Base-by-base conservation (phyloP, 2,888 invertebrate genomes). In the Andricus curvator region DNA sequence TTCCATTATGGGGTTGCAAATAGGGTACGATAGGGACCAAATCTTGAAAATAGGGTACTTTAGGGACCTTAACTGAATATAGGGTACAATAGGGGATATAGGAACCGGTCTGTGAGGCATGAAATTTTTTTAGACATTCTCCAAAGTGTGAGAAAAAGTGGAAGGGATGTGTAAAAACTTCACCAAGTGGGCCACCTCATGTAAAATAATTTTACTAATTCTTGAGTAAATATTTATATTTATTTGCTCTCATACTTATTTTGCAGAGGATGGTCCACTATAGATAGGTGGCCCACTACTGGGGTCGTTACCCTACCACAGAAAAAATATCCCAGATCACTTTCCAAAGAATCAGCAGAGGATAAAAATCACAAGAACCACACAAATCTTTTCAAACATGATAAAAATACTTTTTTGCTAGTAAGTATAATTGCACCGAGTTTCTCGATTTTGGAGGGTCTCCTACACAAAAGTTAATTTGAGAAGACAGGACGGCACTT, bases 401-500 rank as follows among this genome's bases (percentile, higher is more conserved):
- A n/a, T 48, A 1, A 13, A 1, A 48, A 4, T 48, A 48, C 17
- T 48, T 17, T 48, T 17, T 48, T 17, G 0, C 48, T 17, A 48
- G 17, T 48, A 48, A 5, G 15, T 44, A 15, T 37, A 51, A 51
- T 56, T 62, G 62, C 62, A 25, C 62, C 62, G 25, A 62, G 25
- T 22, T 9, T 56, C 56, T 56, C n/a, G 11, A 56, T 56, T n/a
- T 17, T n/a, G n/a, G n/a, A n/a, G 8, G n/a, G 60, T 62, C 25
- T 25, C 62, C 15, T 62, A 25, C 62, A 62, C 62, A 62, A 25
- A 25, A 62, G 62, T 62, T 62, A 22, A 62, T 62, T 62, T 22
- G 62, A 62, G 62, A 62, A 62, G 62, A 62, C 62, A 25, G 15
- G 62, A 62, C 62, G 62, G 25, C 62, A 62, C 62, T 62, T n/a